Conservation (phyloP, 2,113 vertebrate species). For the Cichladusa arquata region DNA sequence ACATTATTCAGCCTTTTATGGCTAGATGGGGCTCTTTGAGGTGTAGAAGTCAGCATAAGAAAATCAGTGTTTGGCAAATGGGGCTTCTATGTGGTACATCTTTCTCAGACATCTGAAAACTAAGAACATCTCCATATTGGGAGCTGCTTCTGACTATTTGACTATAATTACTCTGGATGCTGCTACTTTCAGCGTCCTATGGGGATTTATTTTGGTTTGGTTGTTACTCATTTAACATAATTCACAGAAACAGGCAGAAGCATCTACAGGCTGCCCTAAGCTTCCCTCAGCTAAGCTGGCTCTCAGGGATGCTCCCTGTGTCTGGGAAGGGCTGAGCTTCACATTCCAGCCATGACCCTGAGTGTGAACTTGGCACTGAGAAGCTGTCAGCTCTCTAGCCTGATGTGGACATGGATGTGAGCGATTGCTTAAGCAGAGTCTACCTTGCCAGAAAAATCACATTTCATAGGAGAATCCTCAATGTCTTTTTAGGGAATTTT, state of each 20-base stretch:
- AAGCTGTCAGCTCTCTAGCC: not conserved
- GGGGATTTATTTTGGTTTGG: not conserved
- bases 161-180: not conserved
- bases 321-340: not conserved
- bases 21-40: not conserved
- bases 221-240: not conserved
- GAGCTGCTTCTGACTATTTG: not conserved
- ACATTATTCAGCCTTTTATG: not conserved
- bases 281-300: not conserved
- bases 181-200: not conserved
- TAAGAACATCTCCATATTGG: not conserved
- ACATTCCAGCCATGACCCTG: conserved; percentile 24
- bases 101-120: not conserved
- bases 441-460: not conserved
- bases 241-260: not conserved
- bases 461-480: not conserved
- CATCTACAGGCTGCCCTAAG: not conserved
- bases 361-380: not conserved
- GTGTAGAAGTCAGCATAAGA: not conserved
- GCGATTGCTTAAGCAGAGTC: not conserved
- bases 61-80: not conserved
- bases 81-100: not conserved
- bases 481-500: not conserved
- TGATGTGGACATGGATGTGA: not conserved
- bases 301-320: not conserved